Percentiles rank a stretch among this genome's conserved stretches.
Evolutionary conservation across 2,888 invertebrate genomes (phyloP).

Genomic region (Oligia latruncula): DNA sequence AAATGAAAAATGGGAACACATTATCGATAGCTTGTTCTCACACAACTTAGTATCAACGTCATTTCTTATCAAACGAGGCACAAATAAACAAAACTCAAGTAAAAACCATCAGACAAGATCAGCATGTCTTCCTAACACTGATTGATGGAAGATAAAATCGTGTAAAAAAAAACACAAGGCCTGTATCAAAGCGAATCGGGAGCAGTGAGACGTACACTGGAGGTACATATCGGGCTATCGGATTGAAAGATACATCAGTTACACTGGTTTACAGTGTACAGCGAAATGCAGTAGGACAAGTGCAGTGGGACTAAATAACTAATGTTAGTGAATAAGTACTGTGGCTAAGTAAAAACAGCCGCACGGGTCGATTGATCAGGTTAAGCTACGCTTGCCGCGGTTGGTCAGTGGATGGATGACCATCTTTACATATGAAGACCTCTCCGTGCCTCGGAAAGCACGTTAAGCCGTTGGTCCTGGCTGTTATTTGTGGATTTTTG

Average conservation of each 20-base stretch:
- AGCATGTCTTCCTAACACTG: conserved; percentile 61
- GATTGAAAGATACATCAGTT: conserved; percentile 52
- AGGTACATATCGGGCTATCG: conserved; percentile 50
- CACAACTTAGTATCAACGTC: conserved; percentile 1
- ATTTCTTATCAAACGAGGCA: conserved; percentile 54
- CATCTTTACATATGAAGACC: too few relatives aligned
- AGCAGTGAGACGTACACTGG: conserved; percentile 66
- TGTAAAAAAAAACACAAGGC: conserved; percentile 63
- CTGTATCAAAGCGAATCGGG: conserved; percentile 69
- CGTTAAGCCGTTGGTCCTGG: too few relatives aligned
- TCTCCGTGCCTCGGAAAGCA: too few relatives aligned
- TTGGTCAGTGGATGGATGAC: too few relatives aligned
- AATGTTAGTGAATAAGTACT: too few relatives aligned
- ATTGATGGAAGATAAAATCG: conserved; percentile 72
- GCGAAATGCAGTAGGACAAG: conserved; percentile 45
- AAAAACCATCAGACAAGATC: conserved; percentile 45
- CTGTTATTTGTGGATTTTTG: too few relatives aligned
- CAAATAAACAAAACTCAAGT: conserved; percentile 53
- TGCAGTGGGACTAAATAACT: not conserved
- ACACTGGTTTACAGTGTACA: conserved; percentile 32
- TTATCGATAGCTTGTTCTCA: not conserved
- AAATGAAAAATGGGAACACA: not conserved
- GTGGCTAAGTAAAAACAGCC: too few relatives aligned
- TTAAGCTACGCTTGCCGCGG: too few relatives aligned
- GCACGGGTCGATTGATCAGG: too few relatives aligned